Evolutionary conservation across 2,888 invertebrate species (phyloP).

Genomic region (Ennomos erosarius): DNA sequence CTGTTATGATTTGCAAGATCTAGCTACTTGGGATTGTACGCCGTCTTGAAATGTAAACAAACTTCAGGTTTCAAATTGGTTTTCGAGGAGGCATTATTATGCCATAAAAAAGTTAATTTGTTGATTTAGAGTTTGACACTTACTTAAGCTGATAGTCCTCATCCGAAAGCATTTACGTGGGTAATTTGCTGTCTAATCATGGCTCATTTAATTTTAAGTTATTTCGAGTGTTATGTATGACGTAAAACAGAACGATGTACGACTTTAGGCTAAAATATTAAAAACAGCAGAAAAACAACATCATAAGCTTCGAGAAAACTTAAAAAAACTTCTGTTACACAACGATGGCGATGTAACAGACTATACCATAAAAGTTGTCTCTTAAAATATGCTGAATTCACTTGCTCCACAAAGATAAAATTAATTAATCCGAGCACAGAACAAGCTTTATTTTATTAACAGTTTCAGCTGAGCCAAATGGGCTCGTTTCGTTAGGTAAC

Average conservation of each 20-base stretch:
- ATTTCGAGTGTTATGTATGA: too few relatives aligned
- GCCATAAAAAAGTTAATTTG: too few relatives aligned
- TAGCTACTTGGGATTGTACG: conserved; percentile 2
- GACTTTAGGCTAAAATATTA: too few relatives aligned
- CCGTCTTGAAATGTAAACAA: conserved; percentile 2
- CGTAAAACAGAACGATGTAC: too few relatives aligned
- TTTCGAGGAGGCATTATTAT: too few relatives aligned
- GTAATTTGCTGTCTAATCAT: too few relatives aligned
- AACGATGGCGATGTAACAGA: conserved; percentile 29
- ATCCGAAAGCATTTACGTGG: too few relatives aligned
- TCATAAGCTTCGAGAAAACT: background rate
- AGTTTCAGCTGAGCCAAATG: conserved; percentile 39
- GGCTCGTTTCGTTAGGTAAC: conserved; percentile 35
- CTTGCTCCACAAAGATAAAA: conserved; percentile 40
- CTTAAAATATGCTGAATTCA: conserved; percentile 38
- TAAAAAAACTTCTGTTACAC: conserved; percentile 12
- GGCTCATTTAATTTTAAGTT: too few relatives aligned
- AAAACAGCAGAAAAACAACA: background rate
- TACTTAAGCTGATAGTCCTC: too few relatives aligned
- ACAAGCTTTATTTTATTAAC: conserved; percentile 35
- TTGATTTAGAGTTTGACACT: too few relatives aligned
- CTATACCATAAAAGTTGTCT: conserved; percentile 35
- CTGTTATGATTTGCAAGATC: conserved; percentile 30
- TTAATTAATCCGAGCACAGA: conserved; percentile 38
- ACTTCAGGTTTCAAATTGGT: background rate